Base-by-base conservation (phyloP, 2,113 vertebrate genomes). In the Cairina moschata region DNA sequence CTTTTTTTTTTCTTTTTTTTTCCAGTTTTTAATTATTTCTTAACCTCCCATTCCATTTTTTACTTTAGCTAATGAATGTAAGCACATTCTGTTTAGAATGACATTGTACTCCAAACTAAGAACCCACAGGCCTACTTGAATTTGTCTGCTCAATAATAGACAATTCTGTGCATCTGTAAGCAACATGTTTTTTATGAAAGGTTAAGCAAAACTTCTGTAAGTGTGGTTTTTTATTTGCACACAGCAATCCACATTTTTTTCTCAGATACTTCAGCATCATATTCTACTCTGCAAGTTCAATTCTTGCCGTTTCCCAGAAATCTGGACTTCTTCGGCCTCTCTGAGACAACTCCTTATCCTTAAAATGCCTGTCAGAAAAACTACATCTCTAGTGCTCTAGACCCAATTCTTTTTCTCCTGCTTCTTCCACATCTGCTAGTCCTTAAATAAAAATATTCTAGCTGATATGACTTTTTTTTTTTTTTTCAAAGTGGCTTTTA, bases 1-100 rank as follows among this genome's bases (percentile, higher is more conserved):
- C 55, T 74, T 79, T 32, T 65, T 2, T 14, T 16, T 18, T 36
- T 69, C 2, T 32, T 65, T 66, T 79, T 2, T 32, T 60, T 2
- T 11, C 14, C 5, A 13, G 8, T 15, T 83, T 84, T 85, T 81
- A 23, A 38, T 84, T 34, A 32, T 69, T 67, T 80, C n/a, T 72
- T 25, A 58, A 13, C 26, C 63, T 44, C 4, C 0, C 48, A 60
- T 38, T 74, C 22, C 17, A 65, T 88, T 31, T 79, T 80, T 80
- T n/a, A 46, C 56, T 90, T 55, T 85, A 67, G 92, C 88, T 68
- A 94, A 93, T 77, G 25, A 93, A 56, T 74, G 31, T 36, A 69
- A 95, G 91, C 21, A 15, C 36, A 11, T 40, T 36, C 31, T 65
- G 7, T 54, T 85, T 48, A 73, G 48, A 89, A 86, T 40, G 17